Evolutionary conservation across 2,113 vertebrate genomes (phyloP), one percentile per base, ranked within the genome.

Genomic region (Ceyx melanurus): DNA sequence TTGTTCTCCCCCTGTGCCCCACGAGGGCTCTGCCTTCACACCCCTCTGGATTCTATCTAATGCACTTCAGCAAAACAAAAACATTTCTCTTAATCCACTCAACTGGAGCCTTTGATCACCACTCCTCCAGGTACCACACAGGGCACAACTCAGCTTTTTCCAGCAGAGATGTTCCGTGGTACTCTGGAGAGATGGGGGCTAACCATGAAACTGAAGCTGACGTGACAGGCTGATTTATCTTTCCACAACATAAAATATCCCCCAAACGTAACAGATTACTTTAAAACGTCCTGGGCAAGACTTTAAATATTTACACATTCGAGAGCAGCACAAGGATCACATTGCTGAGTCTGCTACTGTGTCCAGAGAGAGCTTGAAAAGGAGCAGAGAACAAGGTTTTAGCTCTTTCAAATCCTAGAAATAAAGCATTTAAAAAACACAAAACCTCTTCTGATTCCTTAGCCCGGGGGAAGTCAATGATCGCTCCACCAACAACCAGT

Each of bases 111-210:
- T 57, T 58, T 31, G 61, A 93, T 40, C 80, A 45, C 75, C 85
- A 2, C 56, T 57, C 5, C n/a, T 25, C 56, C 86, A 53, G 51
- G n/a, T 4, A 40, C 48, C 68, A 31, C 76, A 31, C 3, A 16
- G 0, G 4, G 16, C 4, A 3, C 10, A 35, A 21, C 54, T 22
- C 14, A 14, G 13, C 40, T 7, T 8, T 64, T 64, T 11, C 46
- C 72, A 60, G 68, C 79, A 74, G 25, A 28, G 67, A 75, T 1
- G 0, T 25, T 58, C 9, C 43, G 0, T 0, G 6, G 46, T 64
- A 31, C 64, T 70, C 58, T 46, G 8, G 5, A 82, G 43, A 82
- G 48, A 65, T 56, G 21, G 48, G 46, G 68, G 31, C n/a, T 9
- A 53, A 11, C 43, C 42, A 21, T 2, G n/a, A 68, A 86, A 53